Evolutionary conservation across 2,797 vertebrate species (phyloP).

Genomic region (Tangara arthus): DNA sequence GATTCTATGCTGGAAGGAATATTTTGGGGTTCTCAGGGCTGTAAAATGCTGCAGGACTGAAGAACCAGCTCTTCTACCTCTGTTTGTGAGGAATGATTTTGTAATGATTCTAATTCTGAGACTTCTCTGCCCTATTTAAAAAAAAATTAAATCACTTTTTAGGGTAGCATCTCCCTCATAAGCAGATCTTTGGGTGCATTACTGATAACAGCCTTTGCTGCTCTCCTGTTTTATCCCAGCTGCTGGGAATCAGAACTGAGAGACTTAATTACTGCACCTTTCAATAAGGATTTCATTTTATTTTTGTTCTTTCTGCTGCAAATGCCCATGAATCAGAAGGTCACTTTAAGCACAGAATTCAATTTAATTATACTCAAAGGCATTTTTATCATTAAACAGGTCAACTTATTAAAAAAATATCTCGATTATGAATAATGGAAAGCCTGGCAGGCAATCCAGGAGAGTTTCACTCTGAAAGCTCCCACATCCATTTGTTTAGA

Average conservation of each 20-base stretch:
- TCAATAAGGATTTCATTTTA: constrained; percentile 65
- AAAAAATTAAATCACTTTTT: background rate
- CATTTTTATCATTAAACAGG: constrained; percentile 62
- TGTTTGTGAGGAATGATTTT: background rate
- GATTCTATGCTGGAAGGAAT: fast-evolving
- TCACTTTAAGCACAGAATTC: constrained; percentile 63
- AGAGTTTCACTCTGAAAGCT: constrained; percentile 1
- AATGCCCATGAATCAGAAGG: constrained; percentile 65
- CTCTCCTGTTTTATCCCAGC: constrained; percentile 18
- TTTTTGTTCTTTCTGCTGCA: constrained; percentile 61
- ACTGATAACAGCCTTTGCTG: background rate
- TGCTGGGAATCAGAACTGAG: constrained; percentile 54
- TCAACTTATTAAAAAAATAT: constrained; percentile 49
- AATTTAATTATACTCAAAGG: constrained; percentile 63
- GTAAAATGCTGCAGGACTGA: background rate
- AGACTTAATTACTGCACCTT: constrained; percentile 74
- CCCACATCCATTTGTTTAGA: constrained; percentile 27
- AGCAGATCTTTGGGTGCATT: background rate
- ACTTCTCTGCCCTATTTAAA: background rate
- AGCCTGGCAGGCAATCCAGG: constrained; percentile 45
- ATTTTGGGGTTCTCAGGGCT: background rate
- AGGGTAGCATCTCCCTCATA: background rate
- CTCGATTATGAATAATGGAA: constrained; percentile 56
- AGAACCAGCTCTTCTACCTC: background rate
- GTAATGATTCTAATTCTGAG: background rate